Conservation (phyloP, 2,888 invertebrate genomes). For the Dryocosmus kuriphilus region DNA sequence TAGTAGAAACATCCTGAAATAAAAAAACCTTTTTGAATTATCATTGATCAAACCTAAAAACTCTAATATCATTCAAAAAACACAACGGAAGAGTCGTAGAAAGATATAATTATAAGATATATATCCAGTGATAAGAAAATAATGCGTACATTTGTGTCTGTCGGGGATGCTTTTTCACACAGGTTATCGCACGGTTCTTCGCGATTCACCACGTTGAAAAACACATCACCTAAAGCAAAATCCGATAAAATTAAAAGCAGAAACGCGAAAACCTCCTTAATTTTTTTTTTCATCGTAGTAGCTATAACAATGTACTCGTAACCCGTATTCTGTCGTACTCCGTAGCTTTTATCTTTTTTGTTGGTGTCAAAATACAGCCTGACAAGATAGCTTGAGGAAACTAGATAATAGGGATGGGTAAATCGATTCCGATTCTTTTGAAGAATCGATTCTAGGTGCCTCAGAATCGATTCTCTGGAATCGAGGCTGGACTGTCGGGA, state of each 20-base stretch:
- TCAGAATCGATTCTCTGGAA: too few relatives aligned
- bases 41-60: not conserved
- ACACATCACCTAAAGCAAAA: conserved; percentile 56
- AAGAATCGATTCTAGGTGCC: too few relatives aligned
- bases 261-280: conserved; percentile 21
- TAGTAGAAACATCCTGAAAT: conserved; percentile 31
- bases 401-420: too few relatives aligned
- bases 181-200: conserved; percentile 68
- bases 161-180: conserved; percentile 67
- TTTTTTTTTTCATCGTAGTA: conserved; percentile 23
- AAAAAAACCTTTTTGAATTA: not conserved
- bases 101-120: not conserved
- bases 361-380: conserved; percentile 2
- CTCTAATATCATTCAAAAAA: not conserved
- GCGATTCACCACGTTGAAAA: conserved; percentile 62
- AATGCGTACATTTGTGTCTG: conserved; percentile 61
- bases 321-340: too few relatives aligned
- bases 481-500: too few relatives aligned
- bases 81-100: not conserved
- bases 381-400: not conserved
- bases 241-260: conserved; percentile 31
- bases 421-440: too few relatives aligned
- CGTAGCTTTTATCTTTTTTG: not conserved
- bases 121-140: not conserved
- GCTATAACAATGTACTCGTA: too few relatives aligned